Conservation (phyloP, 2,888 invertebrate species). For the Epirrhoe alternata region DNA sequence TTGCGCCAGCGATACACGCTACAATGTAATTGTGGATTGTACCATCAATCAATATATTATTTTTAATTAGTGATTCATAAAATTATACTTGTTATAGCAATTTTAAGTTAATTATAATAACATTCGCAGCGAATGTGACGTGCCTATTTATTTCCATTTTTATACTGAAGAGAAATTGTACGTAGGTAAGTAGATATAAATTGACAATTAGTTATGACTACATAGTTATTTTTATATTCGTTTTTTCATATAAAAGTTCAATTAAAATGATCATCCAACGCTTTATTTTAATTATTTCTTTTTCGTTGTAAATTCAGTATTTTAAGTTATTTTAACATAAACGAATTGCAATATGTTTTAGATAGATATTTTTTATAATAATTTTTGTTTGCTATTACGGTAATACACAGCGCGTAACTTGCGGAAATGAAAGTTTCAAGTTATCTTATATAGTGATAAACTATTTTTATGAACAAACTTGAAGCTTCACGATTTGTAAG, state of each 20-base stretch:
- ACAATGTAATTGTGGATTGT: constrained; percentile 78
- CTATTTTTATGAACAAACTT: no score
- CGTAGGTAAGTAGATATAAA: constrained; percentile 66
- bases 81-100: constrained; percentile 49
- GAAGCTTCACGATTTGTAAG: neutral
- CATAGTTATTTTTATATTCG: constrained; percentile 51
- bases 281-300: constrained; percentile 54
- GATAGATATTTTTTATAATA: constrained; percentile 44
- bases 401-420: neutral
- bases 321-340: constrained; percentile 65
- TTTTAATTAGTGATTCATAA: constrained; percentile 34
- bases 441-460: neutral
- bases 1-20: constrained; percentile 64
- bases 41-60: constrained; percentile 48
- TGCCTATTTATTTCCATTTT: constrained; percentile 82
- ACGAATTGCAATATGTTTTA: constrained; percentile 75
- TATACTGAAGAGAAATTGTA: constrained; percentile 70
- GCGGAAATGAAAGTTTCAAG: neutral
- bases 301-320: constrained; percentile 77
- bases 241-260: constrained; percentile 55
- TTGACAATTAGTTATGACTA: constrained; percentile 74
- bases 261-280: constrained; percentile 49
- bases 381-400: constrained; percentile 37
- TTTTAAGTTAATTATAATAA: constrained; percentile 63
- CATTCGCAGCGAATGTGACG: constrained; percentile 77